Conservation (phyloP, 2,797 vertebrate genomes). For the Aselliscus stoliczkanus region DNA sequence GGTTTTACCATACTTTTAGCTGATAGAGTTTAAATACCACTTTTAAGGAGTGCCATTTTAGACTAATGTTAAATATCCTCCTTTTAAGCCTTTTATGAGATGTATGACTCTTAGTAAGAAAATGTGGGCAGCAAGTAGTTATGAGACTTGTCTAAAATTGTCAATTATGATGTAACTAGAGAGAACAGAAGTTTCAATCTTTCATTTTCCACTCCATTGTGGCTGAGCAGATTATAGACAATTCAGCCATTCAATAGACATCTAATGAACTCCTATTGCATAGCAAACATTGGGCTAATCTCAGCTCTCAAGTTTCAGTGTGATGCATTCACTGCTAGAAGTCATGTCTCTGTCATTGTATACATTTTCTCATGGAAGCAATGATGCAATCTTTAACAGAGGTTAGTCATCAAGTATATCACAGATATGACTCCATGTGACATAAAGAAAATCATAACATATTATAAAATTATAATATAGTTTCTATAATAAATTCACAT, state of each 20-base stretch:
- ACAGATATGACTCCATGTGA: not conserved
- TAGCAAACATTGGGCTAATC: not conserved
- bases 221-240: not conserved
- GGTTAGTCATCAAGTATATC: not conserved
- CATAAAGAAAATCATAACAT: not conserved
- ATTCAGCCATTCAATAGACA: not conserved
- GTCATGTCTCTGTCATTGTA: not conserved
- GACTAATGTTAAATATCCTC: not conserved
- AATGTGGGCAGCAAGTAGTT: not conserved
- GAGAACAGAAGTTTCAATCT: not conserved
- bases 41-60: slow-evolving; percentile 21
- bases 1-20: slow-evolving; percentile 3
- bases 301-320: not conserved
- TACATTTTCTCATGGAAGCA: not conserved
- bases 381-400: not conserved
- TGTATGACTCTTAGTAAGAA: not conserved
- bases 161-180: not conserved
- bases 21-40: slow-evolving; percentile 44
- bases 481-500: not conserved
- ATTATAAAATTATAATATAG: not conserved
- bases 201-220: not conserved
- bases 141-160: not conserved
- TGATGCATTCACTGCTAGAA: not conserved
- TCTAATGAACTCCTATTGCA: not conserved
- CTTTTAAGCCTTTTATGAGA: not conserved